Base-by-base conservation (phyloP, 2,113 vertebrate species). In the Leptodactylus fuscus region DNA sequence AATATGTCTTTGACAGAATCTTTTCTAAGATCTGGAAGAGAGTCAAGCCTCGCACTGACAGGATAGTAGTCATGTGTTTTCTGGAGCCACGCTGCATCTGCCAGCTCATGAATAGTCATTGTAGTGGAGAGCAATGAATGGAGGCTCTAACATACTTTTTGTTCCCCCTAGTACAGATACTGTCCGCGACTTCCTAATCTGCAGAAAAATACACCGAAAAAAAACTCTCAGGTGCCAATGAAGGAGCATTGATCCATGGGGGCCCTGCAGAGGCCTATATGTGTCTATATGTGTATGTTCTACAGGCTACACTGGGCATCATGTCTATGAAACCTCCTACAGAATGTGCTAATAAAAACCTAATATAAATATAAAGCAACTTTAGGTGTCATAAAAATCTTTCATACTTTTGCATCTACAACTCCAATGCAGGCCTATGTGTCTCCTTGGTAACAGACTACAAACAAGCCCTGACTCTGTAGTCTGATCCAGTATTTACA, bases 81-180 rank as follows among this genome's bases (percentile, higher is more conserved):
- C 75, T 69, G 34, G 75, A 77, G 36, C 75, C 75, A 58, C 65
- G 5, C 75, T 79, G 48, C 83, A 85, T 80, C 75, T 55, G 75
- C 83, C 83, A 46, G 48, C 83, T 70, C 34, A 80, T 85, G 83
- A 85, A 85, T 85, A 78, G 62, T 78, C 71, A 85, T 69, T 85
- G 83, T 85, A 36, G 69, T n/a, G 69, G 44, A 83, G 48, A n/a
- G 65, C 48, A 9, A 58, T 85, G 83, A 85, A 79, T 80, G 36
- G 34, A 79, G 12, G 27, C 58, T 11, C 24, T 27, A 74, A 83
- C 67, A 29, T 44, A 70, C 44, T 70, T 51, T 55, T 73, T 83
- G 46, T 70, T 71, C 34, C 49, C 34, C 9, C 8, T 58, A 12
- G 60, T 16, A 69, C 0, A 16, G 24, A 81, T 18, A 67, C 41